Evolutionary conservation across 2,888 invertebrate species (phyloP).

Genomic region (Rambutsinella grinnellia): DNA sequence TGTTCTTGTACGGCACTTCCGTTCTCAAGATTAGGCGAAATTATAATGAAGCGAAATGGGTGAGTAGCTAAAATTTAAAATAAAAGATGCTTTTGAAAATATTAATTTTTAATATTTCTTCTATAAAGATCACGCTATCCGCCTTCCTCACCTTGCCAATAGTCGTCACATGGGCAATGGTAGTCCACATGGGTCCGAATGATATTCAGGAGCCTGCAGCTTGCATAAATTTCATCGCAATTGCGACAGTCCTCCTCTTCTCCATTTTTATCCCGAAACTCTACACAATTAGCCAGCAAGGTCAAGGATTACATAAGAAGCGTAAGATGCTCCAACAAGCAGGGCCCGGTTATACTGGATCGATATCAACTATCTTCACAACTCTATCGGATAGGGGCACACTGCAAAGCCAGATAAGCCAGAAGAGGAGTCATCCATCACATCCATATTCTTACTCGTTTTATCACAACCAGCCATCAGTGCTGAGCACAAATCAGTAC

Average conservation of each 20-base stretch:
- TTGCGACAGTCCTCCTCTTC: constrained; percentile 67
- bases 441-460: constrained; percentile 44
- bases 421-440: constrained; percentile 55
- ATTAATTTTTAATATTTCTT: constrained; percentile 13
- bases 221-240: constrained; percentile 67
- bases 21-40: constrained; percentile 68
- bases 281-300: constrained; percentile 67
- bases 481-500: constrained; percentile 43
- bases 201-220: constrained; percentile 67
- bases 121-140: constrained; percentile 65
- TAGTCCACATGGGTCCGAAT: constrained; percentile 63
- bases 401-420: constrained; percentile 65
- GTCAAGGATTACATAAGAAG: constrained; percentile 62
- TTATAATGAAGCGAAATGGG: constrained; percentile 68
- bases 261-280: constrained; percentile 69
- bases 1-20: constrained; percentile 68
- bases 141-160: constrained; percentile 67
- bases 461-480: constrained; percentile 52
- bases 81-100: not conserved
- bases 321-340: constrained; percentile 66
- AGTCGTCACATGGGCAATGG: constrained; percentile 66
- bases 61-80: constrained; percentile 30
- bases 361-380: constrained; percentile 67
- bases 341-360: constrained; percentile 65
- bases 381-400: constrained; percentile 67